Evolutionary conservation across 1,140 invertebrate species (phyloP), one percentile per base, ranked within the genome.

Genomic region (Drosophila baimaii): DNA sequence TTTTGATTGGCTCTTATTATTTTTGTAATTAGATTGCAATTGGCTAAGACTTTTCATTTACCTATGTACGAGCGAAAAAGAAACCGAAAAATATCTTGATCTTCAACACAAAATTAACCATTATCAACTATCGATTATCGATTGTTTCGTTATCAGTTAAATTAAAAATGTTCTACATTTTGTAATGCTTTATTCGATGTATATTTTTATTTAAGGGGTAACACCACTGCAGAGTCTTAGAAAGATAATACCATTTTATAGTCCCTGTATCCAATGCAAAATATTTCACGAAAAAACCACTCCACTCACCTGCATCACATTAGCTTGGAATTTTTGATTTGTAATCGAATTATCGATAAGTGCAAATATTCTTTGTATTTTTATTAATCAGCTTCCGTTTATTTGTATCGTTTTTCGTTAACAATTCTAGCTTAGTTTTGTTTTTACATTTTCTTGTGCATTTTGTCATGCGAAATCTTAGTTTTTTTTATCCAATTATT

Each of bases 131-230:
- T 52, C 49, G 49, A 52, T 21, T 33, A 33, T 21, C 49, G 49
- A 52, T 52, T 21, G 17, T 15, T 52, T 52, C 15, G 2, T 54
- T 54, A 54, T 54, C 31, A 35, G 51, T 54, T 54, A 23, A 35
- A 54, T 33, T 54, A 54, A 54, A 54, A 54, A 54, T 54, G 51
- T 54, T 54, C 51, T 54, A 23, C 19, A 54, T 33, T 54, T 35
- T 54, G 31, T 23, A 54, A 23, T 35, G 51, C 51, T 54, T 19
- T 8, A 35, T 54, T 54, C 27, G 51, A 35, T 54, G 51, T 23
- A 13, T 13, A 35, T 54, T 54, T 23, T 54, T 49, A 19, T 54
- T 54, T 54, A 35, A 54, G 51, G 51, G 51, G 51, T 13, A 35
- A 54, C 51, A 54, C 51, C 51, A 54, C 51, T 54, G 31, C 35